Evolutionary conservation across 37 sponge, comb jelly and placozoan genomes (phyloP), one percentile per base, ranked within the genome.

Genomic region (Geodia barretti): DNA sequence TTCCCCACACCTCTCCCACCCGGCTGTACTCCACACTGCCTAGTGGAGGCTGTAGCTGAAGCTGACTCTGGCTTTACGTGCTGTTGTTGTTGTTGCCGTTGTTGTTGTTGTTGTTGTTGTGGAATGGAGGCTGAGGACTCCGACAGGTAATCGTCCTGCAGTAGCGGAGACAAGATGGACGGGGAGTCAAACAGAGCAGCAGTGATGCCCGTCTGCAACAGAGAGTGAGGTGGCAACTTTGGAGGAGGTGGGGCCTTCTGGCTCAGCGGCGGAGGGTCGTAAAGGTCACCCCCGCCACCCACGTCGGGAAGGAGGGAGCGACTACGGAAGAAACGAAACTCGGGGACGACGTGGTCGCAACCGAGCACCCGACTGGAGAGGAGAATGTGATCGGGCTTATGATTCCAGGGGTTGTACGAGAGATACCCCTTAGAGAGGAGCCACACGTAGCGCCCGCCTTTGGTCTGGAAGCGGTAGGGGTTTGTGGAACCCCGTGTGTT

Each of bases 321-420:
- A 39, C 75, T 63, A 7, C 62, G 62, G 38, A 38, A 78, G 62
- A 82, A 81, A 32, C 87, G 77, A 41, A 79, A 73, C 71, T 92
- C 79, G 9, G 88, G 80, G 1, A 79, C 39, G 17, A 92, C 84
- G 25, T 92, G 84, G 41, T 92, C 88, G 20, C 75, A 79, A 23
- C 92, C 92, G 0, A 92, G 78, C 1, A 87, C 65, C 41, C 80
- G 69, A 39, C 37, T 79, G 20, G 79, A 31, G 25, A 92, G 60
- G 2, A 92, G 76, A 23, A 92, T 74, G 41, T 92, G 92, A 41
- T 92, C 92, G 4, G 77, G 80, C 61, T 87, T 87, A 64, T 92
- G 79, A 75, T 83, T 92, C 92, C 92, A 92, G 0, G 92, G 92
- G 64, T 92, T 84, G 73, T 87, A 92, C 35, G 88, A 79, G 1